phyloP scores from a whole-genome alignment of 2,113 vertebrate genomes.

The Oncorhynchus masou region DNA sequence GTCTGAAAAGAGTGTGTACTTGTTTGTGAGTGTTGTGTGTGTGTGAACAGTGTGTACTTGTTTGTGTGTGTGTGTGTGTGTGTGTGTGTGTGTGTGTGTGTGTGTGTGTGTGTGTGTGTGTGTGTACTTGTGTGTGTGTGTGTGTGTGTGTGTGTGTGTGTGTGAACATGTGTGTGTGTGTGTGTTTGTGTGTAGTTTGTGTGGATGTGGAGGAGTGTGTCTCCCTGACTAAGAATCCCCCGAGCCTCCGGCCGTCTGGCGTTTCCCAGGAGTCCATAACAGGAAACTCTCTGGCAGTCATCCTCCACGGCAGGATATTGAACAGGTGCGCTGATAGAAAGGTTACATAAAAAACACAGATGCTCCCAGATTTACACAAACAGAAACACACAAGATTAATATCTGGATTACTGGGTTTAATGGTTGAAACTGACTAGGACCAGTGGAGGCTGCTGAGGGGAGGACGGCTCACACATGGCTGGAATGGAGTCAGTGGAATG shows the following conservation, averaged over 20 bases:
- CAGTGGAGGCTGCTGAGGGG: no score
- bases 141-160: neutral
- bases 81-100: neutral
- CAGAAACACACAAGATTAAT: neutral
- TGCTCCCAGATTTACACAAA: slow-evolving; percentile 51
- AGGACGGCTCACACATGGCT: no score
- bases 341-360: slow-evolving; percentile 55
- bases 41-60: no score
- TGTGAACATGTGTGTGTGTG: no score
- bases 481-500: no score
- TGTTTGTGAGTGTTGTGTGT: neutral
- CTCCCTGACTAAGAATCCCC: slow-evolving; percentile 33
- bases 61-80: neutral
- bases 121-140: no score
- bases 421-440: neutral
- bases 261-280: slow-evolving; percentile 40
- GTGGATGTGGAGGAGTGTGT: slow-evolving; percentile 11
- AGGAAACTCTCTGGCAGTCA: slow-evolving; percentile 27
- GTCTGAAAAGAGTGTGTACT: neutral
- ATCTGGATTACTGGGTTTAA: no score
- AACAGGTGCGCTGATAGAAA: slow-evolving; percentile 63
- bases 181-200: no score
- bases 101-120: neutral
- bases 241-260: slow-evolving; percentile 43
- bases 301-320: slow-evolving; percentile 20